These are phyloP conservation scores for Thysanoteuthis rhombus DNA, from an alignment of 2,888 invertebrate species.

Conservation along the genomic window DNA sequence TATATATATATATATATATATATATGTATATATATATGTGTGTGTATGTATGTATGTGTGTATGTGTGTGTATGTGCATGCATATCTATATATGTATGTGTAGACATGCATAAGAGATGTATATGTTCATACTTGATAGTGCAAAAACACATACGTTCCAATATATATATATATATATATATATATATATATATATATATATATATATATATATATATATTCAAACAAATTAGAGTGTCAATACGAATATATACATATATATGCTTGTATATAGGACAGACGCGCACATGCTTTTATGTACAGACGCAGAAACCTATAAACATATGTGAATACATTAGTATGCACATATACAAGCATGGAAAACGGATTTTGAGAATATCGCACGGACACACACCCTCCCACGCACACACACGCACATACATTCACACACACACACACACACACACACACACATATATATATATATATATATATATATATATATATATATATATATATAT, in stretches of 20 bases:
- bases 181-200: slow-evolving; percentile 20
- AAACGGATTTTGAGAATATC: too few relatives aligned
- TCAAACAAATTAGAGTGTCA: too few relatives aligned
- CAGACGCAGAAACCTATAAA: neutral
- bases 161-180: slow-evolving; percentile 22
- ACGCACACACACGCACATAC: too few relatives aligned
- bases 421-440: neutral
- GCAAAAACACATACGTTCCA: neutral
- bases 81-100: too few relatives aligned
- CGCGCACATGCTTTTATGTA: neutral
- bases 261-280: neutral
- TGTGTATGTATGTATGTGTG: neutral
- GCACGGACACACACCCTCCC: too few relatives aligned
- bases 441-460: neutral
- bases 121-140: neutral
- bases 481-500: neutral
- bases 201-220: slow-evolving; percentile 13
- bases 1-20: neutral
- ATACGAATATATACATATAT: neutral
- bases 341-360: neutral
- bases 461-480: neutral
- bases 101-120: neutral
- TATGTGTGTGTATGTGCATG: neutral
- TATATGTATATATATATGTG: neutral
- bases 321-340: neutral